Percentiles rank a stretch among this genome's conserved stretches.
phyloP scores from a whole-genome alignment of 2,113 vertebrate species.

The Dasyornis broadbenti region DNA sequence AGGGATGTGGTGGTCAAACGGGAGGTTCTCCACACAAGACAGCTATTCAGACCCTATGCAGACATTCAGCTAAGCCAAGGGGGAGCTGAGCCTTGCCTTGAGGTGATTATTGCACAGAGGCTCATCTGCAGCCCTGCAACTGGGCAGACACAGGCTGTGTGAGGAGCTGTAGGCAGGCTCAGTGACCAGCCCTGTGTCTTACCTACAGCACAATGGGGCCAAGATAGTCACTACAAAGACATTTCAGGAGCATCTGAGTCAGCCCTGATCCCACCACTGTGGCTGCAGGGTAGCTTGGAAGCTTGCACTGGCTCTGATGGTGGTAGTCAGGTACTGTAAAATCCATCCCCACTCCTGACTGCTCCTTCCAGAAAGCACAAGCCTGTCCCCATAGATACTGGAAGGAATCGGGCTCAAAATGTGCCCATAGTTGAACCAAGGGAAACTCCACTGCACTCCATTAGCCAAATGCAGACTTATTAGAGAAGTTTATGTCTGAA shows the following conservation, averaged over 20 bases:
- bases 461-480: neutral
- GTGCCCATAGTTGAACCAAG: neutral
- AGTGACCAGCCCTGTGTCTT: neutral
- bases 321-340: neutral
- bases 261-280: neutral
- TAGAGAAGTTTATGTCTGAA: neutral
- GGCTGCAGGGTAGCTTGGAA: neutral
- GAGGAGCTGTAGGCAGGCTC: neutral
- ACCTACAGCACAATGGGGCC: neutral
- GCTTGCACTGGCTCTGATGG: neutral
- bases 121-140: neutral
- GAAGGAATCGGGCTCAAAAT: neutral
- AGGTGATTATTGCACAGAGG: neutral
- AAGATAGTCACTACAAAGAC: neutral
- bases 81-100: neutral
- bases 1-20: neutral
- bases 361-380: neutral
- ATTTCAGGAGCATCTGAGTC: neutral
- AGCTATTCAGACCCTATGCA: neutral
- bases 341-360: neutral
- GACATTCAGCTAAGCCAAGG: neutral
- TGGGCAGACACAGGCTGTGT: neutral
- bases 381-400: neutral
- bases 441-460: neutral
- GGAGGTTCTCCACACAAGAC: neutral